Evolutionary conservation across 1,140 invertebrate genomes (phyloP).

Genomic region (Drosophila subobscura): DNA sequence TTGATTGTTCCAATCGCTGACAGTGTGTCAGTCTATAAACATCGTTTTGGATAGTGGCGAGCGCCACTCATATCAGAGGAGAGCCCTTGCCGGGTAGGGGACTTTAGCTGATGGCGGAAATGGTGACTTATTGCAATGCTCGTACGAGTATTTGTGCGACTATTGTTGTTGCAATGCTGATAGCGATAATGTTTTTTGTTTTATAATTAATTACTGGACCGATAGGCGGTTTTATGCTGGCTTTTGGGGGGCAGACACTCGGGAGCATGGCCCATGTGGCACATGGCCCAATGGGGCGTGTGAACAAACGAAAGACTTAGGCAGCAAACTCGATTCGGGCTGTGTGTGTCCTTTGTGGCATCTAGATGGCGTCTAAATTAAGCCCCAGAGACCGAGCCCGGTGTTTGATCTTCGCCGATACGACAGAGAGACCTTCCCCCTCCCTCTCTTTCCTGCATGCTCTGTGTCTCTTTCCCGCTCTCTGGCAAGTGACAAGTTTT

Average conservation of each 20-base stretch:
- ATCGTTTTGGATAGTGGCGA: conserved; percentile 38
- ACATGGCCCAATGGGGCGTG: conserved; percentile 8
- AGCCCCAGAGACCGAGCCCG: conserved; percentile 11
- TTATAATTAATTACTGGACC: conserved; percentile 50
- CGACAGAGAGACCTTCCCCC: neutral
- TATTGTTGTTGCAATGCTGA: conserved; percentile 7
- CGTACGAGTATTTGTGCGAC: neutral
- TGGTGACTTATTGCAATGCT: conserved; percentile 69
- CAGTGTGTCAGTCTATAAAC: conserved; percentile 63
- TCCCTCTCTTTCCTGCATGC: neutral
- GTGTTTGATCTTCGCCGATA: conserved; percentile 72
- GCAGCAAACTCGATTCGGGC: conserved; percentile 54
- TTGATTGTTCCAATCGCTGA: conserved; percentile 79
- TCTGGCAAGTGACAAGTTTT: conserved; percentile 74
- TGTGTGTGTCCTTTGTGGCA: conserved; percentile 33
- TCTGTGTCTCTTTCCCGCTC: conserved; percentile 3
- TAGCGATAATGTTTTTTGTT: conserved; percentile 37
- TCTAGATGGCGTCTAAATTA: conserved; percentile 74
- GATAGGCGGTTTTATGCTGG: conserved; percentile 35
- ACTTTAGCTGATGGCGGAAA: conserved; percentile 69
- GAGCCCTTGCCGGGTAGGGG: conserved; percentile 11
- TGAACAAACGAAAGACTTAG: conserved; percentile 67
- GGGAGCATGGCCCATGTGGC: no score
- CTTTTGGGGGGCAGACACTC: conserved; percentile 4
- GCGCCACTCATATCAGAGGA: conserved; percentile 52